These are phyloP conservation scores for Drosophila lacicola DNA, from an alignment of 2,888 invertebrate genomes.

Conservation along the genomic window DNA sequence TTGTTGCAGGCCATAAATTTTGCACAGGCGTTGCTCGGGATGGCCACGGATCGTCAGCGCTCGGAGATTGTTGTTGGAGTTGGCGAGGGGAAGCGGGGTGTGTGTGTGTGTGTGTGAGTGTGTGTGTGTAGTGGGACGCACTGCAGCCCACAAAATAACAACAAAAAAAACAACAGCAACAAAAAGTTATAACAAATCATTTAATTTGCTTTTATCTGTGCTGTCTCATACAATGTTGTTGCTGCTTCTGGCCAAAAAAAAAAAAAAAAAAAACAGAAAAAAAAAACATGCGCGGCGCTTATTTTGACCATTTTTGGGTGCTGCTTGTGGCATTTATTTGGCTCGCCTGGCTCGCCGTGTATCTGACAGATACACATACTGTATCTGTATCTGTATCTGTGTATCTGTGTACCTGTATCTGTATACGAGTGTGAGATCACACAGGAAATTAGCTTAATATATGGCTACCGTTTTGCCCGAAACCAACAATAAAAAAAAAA, in stretches of 20 bases:
- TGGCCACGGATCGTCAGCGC: constrained; percentile 39
- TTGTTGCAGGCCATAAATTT: constrained; percentile 57
- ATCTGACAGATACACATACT: constrained; percentile 30
- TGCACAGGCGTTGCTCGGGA: constrained; percentile 56
- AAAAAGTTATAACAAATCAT: constrained; percentile 41
- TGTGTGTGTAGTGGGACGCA: constrained; percentile 11
- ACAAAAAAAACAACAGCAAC: no score
- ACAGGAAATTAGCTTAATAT: constrained; percentile 70
- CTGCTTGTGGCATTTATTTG: constrained; percentile 43
- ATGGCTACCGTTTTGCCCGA: constrained; percentile 44
- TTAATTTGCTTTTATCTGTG: constrained; percentile 62
- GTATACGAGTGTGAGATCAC: constrained; percentile 58
- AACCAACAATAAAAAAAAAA: constrained; percentile 31
- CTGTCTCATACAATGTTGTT: constrained; percentile 36
- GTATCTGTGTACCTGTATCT: background rate
- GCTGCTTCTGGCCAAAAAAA: constrained; percentile 22
- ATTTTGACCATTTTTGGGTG: constrained; percentile 71
- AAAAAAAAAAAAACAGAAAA: constrained; percentile 1
- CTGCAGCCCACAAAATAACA: constrained; percentile 44
- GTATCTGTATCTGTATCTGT: constrained; percentile 30
- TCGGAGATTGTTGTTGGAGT: background rate
- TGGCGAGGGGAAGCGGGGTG: background rate
- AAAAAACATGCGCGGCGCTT: constrained; percentile 47
- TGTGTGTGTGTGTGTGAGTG: background rate
- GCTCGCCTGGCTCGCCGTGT: constrained; percentile 29